A percentile compares a stretch with the other conserved stretches of the same genome.
Conservation (phyloP, 2,888 invertebrate genomes). For the Xestia xanthographa region DNA sequence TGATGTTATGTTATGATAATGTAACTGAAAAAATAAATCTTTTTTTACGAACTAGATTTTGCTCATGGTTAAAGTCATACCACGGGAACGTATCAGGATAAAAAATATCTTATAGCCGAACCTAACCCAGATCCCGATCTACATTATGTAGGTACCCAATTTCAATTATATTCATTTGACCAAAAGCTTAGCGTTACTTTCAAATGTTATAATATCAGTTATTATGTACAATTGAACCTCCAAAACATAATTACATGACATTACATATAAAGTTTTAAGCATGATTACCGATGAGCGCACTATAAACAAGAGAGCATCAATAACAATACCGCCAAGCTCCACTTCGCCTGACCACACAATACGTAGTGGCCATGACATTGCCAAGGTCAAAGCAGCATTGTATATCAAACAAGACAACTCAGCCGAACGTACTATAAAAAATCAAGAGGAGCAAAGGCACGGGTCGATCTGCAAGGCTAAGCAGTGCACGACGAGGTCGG, state of each 20-base stretch:
- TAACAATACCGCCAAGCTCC: slow-evolving; percentile 72
- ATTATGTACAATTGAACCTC: slow-evolving; percentile 9
- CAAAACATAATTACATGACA: slow-evolving; percentile 38
- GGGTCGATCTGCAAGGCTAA: neutral
- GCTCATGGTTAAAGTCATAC: neutral
- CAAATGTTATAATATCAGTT: neutral
- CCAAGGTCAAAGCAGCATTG: slow-evolving; percentile 78
- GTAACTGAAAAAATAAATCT: neutral
- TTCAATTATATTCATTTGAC: neutral
- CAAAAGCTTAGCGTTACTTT: neutral
- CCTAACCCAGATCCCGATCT: neutral
- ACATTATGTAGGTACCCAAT: neutral
- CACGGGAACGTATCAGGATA: neutral
- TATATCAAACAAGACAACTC: slow-evolving; percentile 74
- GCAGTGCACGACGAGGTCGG: neutral
- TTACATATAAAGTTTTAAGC: slow-evolving; percentile 48
- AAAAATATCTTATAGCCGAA: too few relatives aligned
- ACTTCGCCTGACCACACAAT: slow-evolving; percentile 75
- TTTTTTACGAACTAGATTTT: slow-evolving; percentile 4
- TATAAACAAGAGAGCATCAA: slow-evolving; percentile 65
- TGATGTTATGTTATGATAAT: neutral
- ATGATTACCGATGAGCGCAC: slow-evolving; percentile 40
- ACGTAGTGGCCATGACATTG: slow-evolving; percentile 81
- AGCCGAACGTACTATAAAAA: slow-evolving; percentile 60
- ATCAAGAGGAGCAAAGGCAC: slow-evolving; percentile 19